Conservation (phyloP, 2,797 vertebrate species). For the Hippopotamyrus pictus region DNA sequence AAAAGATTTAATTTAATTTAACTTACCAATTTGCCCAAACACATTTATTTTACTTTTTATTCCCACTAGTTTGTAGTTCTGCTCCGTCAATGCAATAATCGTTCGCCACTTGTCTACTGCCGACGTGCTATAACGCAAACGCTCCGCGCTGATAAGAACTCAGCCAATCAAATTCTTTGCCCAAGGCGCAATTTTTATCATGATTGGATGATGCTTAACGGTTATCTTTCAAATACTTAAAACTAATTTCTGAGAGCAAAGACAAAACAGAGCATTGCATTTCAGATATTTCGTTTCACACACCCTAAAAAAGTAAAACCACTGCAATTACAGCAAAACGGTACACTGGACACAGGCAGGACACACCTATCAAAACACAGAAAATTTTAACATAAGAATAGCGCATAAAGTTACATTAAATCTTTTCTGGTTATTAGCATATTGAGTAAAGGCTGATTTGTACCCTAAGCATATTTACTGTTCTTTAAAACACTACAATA, state of each 20-base stretch:
- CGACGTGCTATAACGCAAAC: background rate
- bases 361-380: background rate
- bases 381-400: too few relatives aligned
- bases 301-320: background rate
- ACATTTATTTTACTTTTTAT: background rate
- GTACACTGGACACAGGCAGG: background rate
- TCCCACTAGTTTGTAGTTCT: background rate
- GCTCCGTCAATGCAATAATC: background rate
- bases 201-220: background rate
- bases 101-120: background rate
- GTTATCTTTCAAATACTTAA: background rate
- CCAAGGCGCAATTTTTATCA: background rate
- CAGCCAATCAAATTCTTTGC: background rate
- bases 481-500: too few relatives aligned
- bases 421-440: too few relatives aligned
- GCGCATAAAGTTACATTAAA: too few relatives aligned
- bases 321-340: background rate
- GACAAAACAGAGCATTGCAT: background rate
- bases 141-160: background rate
- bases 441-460: too few relatives aligned
- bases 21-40: background rate
- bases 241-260: background rate
- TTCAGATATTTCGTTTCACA: background rate
- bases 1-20: background rate
- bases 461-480: too few relatives aligned